phyloP scores from a whole-genome alignment of 92 coral and sea anemone genomes.

The Plumapathes pennacea region DNA sequence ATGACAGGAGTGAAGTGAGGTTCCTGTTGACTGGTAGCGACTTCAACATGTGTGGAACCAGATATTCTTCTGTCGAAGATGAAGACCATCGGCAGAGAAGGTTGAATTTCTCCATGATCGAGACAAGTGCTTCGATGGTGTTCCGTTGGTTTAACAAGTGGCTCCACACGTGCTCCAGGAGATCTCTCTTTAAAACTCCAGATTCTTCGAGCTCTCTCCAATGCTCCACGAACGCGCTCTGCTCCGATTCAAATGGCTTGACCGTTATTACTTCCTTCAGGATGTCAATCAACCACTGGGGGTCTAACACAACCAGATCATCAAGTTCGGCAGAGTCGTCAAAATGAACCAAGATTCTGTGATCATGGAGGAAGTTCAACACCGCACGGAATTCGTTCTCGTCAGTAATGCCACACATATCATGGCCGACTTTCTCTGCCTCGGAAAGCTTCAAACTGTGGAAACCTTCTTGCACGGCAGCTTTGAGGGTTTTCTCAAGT shows the following conservation, averaged over 20 bases:
- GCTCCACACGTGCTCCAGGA: slow-evolving; percentile 27
- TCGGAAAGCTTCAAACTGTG: slow-evolving; percentile 17
- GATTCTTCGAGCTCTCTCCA: slow-evolving; percentile 39
- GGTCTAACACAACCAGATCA: slow-evolving; percentile 36
- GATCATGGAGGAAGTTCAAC: slow-evolving; percentile 53
- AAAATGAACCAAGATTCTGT: slow-evolving; percentile 52
- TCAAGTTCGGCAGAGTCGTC: slow-evolving; percentile 15
- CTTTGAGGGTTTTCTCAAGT: slow-evolving; percentile 43
- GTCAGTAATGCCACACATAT: slow-evolving; percentile 9
- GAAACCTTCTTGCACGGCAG: slow-evolving; percentile 7
- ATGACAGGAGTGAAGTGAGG: neutral
- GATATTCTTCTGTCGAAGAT: slow-evolving; percentile 14
- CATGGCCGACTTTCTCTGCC: slow-evolving; percentile 30
- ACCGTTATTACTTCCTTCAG: slow-evolving; percentile 61
- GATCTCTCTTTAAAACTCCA: slow-evolving; percentile 25
- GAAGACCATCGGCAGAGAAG: slow-evolving; percentile 43
- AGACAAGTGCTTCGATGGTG: slow-evolving; percentile 13
- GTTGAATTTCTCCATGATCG: slow-evolving; percentile 59
- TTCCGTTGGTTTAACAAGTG: slow-evolving; percentile 13
- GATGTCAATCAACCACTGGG: slow-evolving; percentile 59
- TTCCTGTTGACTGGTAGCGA: slow-evolving; percentile 33
- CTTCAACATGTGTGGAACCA: slow-evolving; percentile 50
- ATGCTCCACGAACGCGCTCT: slow-evolving; percentile 8
- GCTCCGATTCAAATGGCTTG: slow-evolving; percentile 5
- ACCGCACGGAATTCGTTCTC: slow-evolving; percentile 23